A percentile compares a stretch with the other conserved stretches of the same genome.
Conservation (phyloP, 2,797 vertebrate genomes). For the Pantherophis alleghaniensis region DNA sequence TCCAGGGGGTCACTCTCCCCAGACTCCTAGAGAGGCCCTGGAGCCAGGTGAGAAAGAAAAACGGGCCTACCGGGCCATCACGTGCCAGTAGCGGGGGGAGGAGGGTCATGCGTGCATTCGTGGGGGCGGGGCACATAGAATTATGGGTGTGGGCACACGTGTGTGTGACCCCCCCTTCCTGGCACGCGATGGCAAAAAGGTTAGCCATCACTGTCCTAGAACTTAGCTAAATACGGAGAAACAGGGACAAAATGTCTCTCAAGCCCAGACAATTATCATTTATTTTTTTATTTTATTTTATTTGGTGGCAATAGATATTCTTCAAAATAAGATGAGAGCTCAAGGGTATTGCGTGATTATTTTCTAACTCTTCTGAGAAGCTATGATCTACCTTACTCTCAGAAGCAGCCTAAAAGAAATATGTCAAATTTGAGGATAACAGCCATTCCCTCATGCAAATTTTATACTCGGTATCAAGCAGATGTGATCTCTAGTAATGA, state of each 20-base stretch:
- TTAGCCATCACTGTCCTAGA: background rate
- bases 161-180: no score
- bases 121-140: no score
- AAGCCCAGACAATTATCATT: conserved; percentile 17
- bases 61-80: no score
- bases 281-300: background rate
- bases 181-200: no score
- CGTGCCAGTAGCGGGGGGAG: no score
- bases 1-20: no score
- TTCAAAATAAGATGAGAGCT: conserved; percentile 33
- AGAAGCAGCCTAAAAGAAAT: conserved; percentile 39
- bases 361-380: conserved; percentile 36
- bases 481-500: background rate
- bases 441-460: conserved; percentile 24
- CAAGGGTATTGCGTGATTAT: conserved; percentile 34
- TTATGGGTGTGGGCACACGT: no score
- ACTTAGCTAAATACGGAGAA: conserved; percentile 22
- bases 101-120: no score
- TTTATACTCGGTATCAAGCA: conserved; percentile 31
- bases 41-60: no score
- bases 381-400: conserved; percentile 27
- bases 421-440: conserved; percentile 39
- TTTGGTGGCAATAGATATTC: conserved; percentile 10
- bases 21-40: no score
- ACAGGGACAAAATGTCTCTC: background rate